Percentiles rank a stretch among this genome's conserved stretches.
Evolutionary conservation across 2,888 invertebrate genomes (phyloP).

Genomic region (Cylloceria caligata): DNA sequence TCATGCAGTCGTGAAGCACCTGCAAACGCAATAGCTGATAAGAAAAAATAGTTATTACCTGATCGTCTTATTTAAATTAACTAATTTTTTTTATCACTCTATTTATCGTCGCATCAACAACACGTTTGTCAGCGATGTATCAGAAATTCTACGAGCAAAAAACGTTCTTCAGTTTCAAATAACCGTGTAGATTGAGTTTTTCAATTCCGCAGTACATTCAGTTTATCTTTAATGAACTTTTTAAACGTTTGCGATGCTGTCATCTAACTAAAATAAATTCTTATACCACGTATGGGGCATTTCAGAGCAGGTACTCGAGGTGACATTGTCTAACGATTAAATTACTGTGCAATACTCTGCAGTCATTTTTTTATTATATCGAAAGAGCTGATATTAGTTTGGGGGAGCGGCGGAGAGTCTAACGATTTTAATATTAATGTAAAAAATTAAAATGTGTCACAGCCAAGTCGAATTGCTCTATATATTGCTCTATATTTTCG

Average conservation of each 20-base stretch:
- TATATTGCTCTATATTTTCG: neutral
- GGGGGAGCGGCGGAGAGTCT: too few species aligned
- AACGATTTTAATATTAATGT: too few species aligned
- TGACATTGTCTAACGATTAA: too few species aligned
- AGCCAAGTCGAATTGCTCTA: neutral
- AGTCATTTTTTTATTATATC: too few species aligned
- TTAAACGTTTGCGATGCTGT: neutral
- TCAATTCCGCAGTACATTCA: neutral
- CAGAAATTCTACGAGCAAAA: constrained; percentile 11
- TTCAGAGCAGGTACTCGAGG: too few species aligned
- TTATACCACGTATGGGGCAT: too few species aligned
- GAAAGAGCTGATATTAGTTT: too few species aligned
- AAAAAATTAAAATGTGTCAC: neutral
- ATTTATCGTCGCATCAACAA: too few species aligned
- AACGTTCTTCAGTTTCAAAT: neutral
- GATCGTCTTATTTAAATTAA: neutral
- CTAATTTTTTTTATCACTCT: too few species aligned
- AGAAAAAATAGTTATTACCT: constrained; percentile 4
- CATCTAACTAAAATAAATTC: neutral
- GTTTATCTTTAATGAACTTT: neutral
- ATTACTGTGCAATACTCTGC: too few species aligned
- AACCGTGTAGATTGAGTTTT: neutral
- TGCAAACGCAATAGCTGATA: constrained; percentile 77
- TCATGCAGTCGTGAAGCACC: constrained; percentile 96
- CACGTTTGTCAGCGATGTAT: too few species aligned